Evolutionary conservation across 1,140 invertebrate genomes (phyloP).

Genomic region (Bicyclus anynana): DNA sequence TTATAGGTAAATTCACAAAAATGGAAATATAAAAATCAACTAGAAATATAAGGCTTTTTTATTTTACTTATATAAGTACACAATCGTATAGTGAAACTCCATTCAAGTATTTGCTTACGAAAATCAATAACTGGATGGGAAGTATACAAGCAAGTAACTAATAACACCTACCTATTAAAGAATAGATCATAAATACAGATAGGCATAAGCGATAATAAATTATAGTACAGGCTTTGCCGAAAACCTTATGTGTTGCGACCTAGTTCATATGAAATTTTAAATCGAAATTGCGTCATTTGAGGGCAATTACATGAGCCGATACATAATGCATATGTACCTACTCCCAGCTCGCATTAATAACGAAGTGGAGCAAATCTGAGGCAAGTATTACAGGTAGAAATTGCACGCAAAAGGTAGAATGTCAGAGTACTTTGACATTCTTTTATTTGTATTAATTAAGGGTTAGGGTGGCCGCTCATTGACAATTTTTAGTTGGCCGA

Average conservation of each 20-base stretch:
- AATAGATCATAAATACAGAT: slow-evolving; percentile 6
- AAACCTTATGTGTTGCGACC: slow-evolving; percentile 21
- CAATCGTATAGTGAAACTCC: too few species aligned
- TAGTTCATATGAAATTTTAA: slow-evolving; percentile 24
- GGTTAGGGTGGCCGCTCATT: too few species aligned
- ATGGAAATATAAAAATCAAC: too few species aligned
- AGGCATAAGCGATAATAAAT: slow-evolving; percentile 3
- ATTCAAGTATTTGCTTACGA: too few species aligned
- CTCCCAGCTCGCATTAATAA: slow-evolving; percentile 12
- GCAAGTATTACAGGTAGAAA: background rate
- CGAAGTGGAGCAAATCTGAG: slow-evolving; percentile 15
- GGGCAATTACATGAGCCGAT: slow-evolving; percentile 20
- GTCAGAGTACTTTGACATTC: background rate
- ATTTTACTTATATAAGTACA: too few species aligned
- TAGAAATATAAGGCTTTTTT: too few species aligned
- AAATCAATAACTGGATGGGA: too few species aligned
- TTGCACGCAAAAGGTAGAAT: slow-evolving; percentile 3
- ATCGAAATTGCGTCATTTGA: slow-evolving; percentile 24
- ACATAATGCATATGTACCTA: slow-evolving; percentile 22
- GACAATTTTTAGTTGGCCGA: too few species aligned
- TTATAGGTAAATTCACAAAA: too few species aligned
- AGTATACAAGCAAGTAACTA: too few species aligned
- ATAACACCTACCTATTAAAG: background rate
- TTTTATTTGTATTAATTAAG: background rate
- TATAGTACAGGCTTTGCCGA: slow-evolving; percentile 7